Evolutionary conservation across 2,113 vertebrate species (phyloP).

Genomic region (Progne subis): DNA sequence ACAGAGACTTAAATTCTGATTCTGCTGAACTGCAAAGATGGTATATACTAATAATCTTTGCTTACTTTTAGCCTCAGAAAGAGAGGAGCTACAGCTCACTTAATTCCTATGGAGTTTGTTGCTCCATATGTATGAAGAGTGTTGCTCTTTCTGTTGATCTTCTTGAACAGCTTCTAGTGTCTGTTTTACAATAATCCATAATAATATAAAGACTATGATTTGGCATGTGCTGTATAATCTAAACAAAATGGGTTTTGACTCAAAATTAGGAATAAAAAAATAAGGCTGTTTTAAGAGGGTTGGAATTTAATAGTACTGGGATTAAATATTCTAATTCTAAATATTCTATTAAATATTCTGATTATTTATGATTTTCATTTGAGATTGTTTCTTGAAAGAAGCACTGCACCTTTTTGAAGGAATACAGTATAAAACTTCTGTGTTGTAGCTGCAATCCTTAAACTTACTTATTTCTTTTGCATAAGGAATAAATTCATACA

Average conservation of each 20-base stretch:
- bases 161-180: neutral
- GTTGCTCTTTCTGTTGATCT: neutral
- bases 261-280: neutral
- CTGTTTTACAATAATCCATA: neutral
- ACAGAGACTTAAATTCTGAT: neutral
- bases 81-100: neutral
- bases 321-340: no score
- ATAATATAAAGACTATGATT: neutral
- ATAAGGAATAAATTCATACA: conserved; percentile 89
- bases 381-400: neutral
- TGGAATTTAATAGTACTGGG: neutral
- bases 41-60: neutral
- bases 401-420: conserved; percentile 43
- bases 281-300: neutral
- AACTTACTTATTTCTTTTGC: conserved; percentile 51
- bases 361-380: neutral
- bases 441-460: neutral
- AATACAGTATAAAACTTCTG: neutral
- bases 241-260: neutral
- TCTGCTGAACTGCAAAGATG: neutral
- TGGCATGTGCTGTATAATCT: neutral
- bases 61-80: neutral
- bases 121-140: neutral
- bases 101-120: neutral
- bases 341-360: no score